These are phyloP conservation scores for Furcifer pardalis DNA, from an alignment of 2,797 vertebrate species.

Conservation along the genomic window DNA sequence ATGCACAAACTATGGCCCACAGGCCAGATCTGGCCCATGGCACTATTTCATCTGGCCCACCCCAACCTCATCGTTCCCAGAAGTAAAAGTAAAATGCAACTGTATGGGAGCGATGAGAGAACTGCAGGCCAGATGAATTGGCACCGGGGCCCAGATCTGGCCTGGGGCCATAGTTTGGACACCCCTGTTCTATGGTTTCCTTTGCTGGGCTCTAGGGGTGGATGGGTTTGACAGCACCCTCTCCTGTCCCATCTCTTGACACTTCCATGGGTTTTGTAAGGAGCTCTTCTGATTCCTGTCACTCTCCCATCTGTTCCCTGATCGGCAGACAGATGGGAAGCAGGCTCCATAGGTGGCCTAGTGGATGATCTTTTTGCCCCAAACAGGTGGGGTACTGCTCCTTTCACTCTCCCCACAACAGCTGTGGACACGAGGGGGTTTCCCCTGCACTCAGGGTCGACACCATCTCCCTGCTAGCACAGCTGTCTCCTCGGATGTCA, in stretches of 20 bases:
- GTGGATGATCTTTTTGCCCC: neutral
- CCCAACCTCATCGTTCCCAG: too few relatives aligned
- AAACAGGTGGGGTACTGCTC: neutral
- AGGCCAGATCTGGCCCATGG: too few relatives aligned
- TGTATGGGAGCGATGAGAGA: too few relatives aligned
- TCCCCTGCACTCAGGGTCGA: neutral
- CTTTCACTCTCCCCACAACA: neutral
- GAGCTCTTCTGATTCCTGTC: too few relatives aligned
- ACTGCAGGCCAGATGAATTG: too few relatives aligned
- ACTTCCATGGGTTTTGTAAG: neutral
- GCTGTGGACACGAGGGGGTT: neutral
- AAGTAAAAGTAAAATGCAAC: too few relatives aligned
- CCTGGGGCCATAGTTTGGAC: too few relatives aligned
- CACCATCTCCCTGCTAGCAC: neutral
- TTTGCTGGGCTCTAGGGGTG: neutral
- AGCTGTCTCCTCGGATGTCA: neutral
- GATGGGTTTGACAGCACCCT: neutral
- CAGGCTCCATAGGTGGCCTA: neutral
- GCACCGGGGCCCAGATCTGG: too few relatives aligned
- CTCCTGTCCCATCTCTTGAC: neutral
- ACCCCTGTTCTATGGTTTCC: too few relatives aligned
- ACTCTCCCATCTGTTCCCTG: neutral
- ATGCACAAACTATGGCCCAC: too few relatives aligned
- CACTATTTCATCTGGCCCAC: too few relatives aligned
- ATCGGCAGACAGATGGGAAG: conserved; percentile 8